Evolutionary conservation across 2,113 vertebrate species (phyloP).

Genomic region (Bubalus kerabau): DNA sequence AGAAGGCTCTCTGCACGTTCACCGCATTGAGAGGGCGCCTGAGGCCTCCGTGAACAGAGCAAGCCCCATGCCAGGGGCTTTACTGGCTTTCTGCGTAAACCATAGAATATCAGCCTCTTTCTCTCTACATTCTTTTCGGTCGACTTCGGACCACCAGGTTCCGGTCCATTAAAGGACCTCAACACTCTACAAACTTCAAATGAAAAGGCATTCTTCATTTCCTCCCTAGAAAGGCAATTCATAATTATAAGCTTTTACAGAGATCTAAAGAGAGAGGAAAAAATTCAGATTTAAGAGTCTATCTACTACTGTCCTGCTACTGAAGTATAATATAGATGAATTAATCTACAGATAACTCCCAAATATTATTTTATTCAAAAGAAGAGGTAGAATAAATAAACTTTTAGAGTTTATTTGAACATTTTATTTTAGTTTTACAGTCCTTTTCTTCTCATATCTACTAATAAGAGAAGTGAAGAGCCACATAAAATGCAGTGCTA

Average conservation of each 20-base stretch:
- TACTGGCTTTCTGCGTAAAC: too few species aligned
- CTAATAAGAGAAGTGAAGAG: neutral
- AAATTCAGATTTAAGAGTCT: neutral
- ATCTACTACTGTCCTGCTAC: neutral
- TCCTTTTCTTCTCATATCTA: neutral
- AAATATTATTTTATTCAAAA: slow-evolving; percentile 9
- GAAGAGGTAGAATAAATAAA: neutral
- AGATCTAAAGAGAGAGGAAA: neutral
- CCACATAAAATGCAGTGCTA: neutral
- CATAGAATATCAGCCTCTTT: too few species aligned
- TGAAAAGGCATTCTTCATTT: slow-evolving; percentile 5
- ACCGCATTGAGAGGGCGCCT: too few species aligned
- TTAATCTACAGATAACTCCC: neutral
- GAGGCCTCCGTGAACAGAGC: too few species aligned
- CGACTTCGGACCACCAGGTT: too few species aligned
- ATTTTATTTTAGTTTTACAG: slow-evolving; percentile 9
- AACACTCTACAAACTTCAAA: neutral
- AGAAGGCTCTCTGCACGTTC: too few species aligned
- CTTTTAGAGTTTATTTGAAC: neutral
- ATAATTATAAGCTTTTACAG: slow-evolving; percentile 21
- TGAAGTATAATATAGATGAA: neutral
- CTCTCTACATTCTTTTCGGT: too few species aligned
- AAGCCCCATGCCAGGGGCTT: too few species aligned
- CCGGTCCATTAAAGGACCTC: too few species aligned
- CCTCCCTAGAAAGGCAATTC: neutral